Base-by-base conservation (phyloP, 92 coral and sea anemone genomes). In the Epizoanthus stellaris region DNA sequence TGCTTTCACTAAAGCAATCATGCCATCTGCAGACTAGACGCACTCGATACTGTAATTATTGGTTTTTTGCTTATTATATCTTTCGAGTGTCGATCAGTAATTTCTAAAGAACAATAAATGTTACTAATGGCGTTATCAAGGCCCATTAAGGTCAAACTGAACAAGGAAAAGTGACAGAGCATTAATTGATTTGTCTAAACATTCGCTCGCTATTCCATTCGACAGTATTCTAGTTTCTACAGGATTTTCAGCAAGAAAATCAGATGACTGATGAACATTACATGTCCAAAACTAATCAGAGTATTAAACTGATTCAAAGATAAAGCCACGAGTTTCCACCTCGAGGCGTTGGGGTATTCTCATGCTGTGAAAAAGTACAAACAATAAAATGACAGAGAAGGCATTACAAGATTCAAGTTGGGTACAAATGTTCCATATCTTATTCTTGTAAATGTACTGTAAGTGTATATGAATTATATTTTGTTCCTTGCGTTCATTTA, bases 61-160 rank as follows among this genome's bases (percentile, higher is more conserved):
- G 16, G 10, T 40, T 17, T 61, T 63, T 67, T 45, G 25, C 60
- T 67, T 79, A 45, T 62, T 40, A 20, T 38, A 77, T 38, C 56
- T 43, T 76, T 61, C 21, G 56, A 63, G 57, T 67, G 60, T 20
- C 42, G 47, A 77, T 40, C 60, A 63, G 58, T 61, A 42, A 77
- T 77, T 77, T 77, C 43, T 62, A 77, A 43, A 77, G 64, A 79
- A 79, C 69, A 40, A 59, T 79, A 43, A 79, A 34, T 38, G 17
- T 12, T n/a, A 38, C 19, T 76, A 36, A 76, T 57, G 42, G 56
- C 12, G 13, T 38, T 59, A 56, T 76, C 30, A 76, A 43, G 14
- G 45, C 49, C 70, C 72, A 63, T 63, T 38, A 79, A 63, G 30
- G 65, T 79, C 60, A 79, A 79, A 79, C 61, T 62, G 42, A 61